A percentile compares a stretch with the other conserved stretches of the same genome.
Conservation (phyloP, 2,888 invertebrate genomes). For the Acronicta aceris region DNA sequence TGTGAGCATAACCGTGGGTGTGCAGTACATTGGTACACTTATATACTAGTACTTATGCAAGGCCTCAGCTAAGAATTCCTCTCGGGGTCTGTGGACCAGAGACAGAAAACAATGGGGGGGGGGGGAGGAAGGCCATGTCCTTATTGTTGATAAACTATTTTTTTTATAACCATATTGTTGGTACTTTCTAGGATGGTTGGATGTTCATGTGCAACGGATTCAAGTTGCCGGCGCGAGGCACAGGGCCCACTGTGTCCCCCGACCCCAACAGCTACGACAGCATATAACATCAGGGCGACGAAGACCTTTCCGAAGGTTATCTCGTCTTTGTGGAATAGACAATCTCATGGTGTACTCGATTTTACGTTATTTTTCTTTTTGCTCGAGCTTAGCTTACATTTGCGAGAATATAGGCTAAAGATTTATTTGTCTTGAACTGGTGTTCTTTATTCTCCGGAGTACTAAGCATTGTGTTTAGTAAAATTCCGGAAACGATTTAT, state of each 20-base stretch:
- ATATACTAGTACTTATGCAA: too few species aligned
- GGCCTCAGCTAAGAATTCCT: too few species aligned
- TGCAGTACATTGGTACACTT: too few species aligned
- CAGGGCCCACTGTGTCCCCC: conserved; percentile 73
- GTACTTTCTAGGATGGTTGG: conserved; percentile 90
- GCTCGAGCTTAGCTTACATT: conserved; percentile 26
- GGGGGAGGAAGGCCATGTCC: too few species aligned
- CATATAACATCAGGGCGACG: conserved; percentile 83
- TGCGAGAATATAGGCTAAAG: conserved; percentile 9
- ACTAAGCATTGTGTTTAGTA: too few species aligned
- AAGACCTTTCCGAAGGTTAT: conserved; percentile 74
- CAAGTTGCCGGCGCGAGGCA: conserved; percentile 79
- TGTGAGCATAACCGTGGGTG: too few species aligned
- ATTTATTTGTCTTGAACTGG: not conserved
- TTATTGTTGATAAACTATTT: too few species aligned
- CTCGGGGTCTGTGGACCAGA: too few species aligned
- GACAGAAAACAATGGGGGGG: too few species aligned
- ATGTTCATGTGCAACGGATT: conserved; percentile 90
- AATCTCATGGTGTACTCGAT: conserved; percentile 41
- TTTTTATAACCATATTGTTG: too few species aligned
- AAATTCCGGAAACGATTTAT: not conserved
- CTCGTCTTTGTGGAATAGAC: conserved; percentile 79
- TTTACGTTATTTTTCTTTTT: conserved; percentile 33
- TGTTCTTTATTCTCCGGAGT: not conserved
- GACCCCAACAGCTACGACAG: conserved; percentile 88